Base-by-base conservation (phyloP, 2,797 vertebrate genomes). In the Agapornis canus region DNA sequence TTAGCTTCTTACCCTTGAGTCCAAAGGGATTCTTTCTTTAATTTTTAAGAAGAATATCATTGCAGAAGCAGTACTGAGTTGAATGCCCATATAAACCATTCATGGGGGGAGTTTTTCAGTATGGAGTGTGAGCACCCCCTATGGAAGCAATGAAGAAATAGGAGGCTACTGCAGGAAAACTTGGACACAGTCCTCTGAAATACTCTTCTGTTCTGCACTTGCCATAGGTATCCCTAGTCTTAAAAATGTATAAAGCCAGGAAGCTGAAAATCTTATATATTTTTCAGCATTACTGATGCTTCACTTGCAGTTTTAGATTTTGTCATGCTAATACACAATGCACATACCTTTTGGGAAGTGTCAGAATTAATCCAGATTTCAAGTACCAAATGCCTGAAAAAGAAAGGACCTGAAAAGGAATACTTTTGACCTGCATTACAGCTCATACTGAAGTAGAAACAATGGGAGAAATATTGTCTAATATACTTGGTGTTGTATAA, bases 271-370 rank as follows among this genome's bases (percentile, higher is more conserved):
- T 47, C 37, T 48, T 42, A 31, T 13, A 3, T 25, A 1, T 73
- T 82, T 83, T 43, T 86, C 23, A 12, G 27, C 4, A 9, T 66
- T 75, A 29, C 2, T 65, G 21, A 43, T 60, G 18, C 42, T 90
- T 84, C 31, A 60, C n/a, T 72, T 10, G 1, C 15, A 66, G 45
- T 57, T 88, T 26, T 26, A 77, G 9, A 52, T 86, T 59, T 86
- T 69, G 35, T 42, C 35, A 18, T 60, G 51, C 37, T 69, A 40
- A 69, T 27, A 15, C 40, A 4, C 1, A 85, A 31, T 23, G 29
- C 13, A 2, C 8, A 5, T 0, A 1, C 37, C 15, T 31, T 6
- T 49, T 72, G 9, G 2, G 13, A 65, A 23, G 6, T n/a, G 35
- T 40, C 27, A 37, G 60, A 70, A 73, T 47, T 72, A 87, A 70